These are phyloP conservation scores for Elachura formosa DNA, from an alignment of 2,113 vertebrate genomes.

Conservation along the genomic window DNA sequence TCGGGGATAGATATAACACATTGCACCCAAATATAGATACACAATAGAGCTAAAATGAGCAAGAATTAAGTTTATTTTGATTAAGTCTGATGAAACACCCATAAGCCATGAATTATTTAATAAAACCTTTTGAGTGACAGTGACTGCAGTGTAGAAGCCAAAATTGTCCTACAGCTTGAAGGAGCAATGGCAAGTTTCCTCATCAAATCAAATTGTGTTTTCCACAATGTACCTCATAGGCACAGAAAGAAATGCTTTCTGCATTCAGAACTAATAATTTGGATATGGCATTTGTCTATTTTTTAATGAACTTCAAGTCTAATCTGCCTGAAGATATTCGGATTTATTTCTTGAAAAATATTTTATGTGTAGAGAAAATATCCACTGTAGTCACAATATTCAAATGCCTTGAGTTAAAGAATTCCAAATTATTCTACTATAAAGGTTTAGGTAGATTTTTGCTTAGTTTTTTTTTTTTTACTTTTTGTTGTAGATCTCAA, in stretches of 20 bases:
- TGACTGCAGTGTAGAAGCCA: background rate
- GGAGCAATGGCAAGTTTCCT: background rate
- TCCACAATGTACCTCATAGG: background rate
- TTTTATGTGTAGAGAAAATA: background rate
- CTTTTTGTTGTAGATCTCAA: background rate
- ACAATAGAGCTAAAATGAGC: background rate
- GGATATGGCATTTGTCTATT: background rate
- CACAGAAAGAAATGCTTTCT: constrained; percentile 4
- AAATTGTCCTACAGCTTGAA: background rate
- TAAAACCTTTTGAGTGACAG: background rate
- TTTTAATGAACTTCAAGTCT: constrained; percentile 1
- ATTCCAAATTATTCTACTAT: background rate
- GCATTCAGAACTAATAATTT: background rate
- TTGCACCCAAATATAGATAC: background rate
- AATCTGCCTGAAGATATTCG: background rate
- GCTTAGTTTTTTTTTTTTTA: background rate
- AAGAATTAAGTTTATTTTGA: background rate
- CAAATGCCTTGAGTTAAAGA: background rate
- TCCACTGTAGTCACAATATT: background rate
- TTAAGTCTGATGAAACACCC: background rate
- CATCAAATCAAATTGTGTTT: background rate
- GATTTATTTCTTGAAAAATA: background rate
- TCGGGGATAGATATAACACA: background rate
- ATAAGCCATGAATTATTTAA: background rate
- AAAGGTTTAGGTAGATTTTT: background rate